These are phyloP conservation scores for Silurus glanis DNA, from an alignment of 2,113 vertebrate species.

Conservation along the genomic window DNA sequence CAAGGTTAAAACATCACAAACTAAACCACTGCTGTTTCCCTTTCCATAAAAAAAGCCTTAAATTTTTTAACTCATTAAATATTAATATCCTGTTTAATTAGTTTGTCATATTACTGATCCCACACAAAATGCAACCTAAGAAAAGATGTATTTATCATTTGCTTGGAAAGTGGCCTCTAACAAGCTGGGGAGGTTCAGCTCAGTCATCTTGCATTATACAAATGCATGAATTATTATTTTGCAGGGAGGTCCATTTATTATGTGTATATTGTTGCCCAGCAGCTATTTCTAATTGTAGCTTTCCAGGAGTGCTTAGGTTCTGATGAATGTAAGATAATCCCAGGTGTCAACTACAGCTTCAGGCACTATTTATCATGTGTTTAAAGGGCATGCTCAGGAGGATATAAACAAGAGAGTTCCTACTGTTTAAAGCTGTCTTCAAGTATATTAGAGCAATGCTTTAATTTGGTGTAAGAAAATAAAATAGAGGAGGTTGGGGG, in stretches of 20 bases:
- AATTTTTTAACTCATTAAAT: constrained; percentile 13
- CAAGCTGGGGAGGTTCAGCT: constrained; percentile 39
- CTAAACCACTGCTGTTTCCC: background rate
- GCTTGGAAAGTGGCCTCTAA: constrained; percentile 37
- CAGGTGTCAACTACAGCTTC: constrained; percentile 53
- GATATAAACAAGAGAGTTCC: constrained; percentile 55
- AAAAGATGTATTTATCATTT: constrained; percentile 28
- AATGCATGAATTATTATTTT: constrained; percentile 58
- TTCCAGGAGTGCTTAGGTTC: constrained; percentile 52
- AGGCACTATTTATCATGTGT: constrained; percentile 59
- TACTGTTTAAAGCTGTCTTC: constrained; percentile 47
- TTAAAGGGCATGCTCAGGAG: constrained; percentile 54
- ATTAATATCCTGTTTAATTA: constrained; percentile 1
- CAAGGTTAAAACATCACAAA: constrained; percentile 23
- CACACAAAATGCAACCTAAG: background rate
- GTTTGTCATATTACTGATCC: constrained; percentile 13
- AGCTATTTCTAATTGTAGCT: constrained; percentile 56
- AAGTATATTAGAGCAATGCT: constrained; percentile 52
- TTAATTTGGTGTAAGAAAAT: constrained; percentile 47
- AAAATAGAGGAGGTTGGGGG: background rate
- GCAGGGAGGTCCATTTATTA: constrained; percentile 57
- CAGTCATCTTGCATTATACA: constrained; percentile 50
- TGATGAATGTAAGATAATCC: constrained; percentile 63
- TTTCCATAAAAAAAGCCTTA: background rate
- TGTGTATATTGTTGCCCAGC: constrained; percentile 54